Evolutionary conservation across 2,888 invertebrate species (phyloP), one percentile per base, ranked within the genome.

Genomic region (Latrodectus elegans): DNA sequence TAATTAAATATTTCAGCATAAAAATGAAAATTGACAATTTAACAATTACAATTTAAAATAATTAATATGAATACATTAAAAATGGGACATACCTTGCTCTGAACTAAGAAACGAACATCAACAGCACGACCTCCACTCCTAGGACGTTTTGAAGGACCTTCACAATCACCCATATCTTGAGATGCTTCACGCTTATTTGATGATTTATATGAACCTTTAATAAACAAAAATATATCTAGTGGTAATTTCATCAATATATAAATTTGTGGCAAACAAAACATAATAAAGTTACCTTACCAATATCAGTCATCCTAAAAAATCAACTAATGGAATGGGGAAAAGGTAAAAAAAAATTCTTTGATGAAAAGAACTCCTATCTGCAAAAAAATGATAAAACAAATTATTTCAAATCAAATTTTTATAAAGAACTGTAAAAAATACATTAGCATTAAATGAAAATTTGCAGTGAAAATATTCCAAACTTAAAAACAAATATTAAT

Each of bases 101-200:
- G 89, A 55, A 89, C 79, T 51, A 89, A 73, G 76, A 89, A 89
- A 38, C 89, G 84, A 79, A 88, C 88, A 88, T 89, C 89, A 76
- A 89, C 82, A 64, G 89, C 82, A 71, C 85, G 88, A 80, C 89
- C 89, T 82, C 82, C 87, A 75, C 85, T 88, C 79, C 88, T 84
- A 85, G 88, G 84, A 80, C 89, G 84, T 88, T 89, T 89, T 79
- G 81, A 75, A 81, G 84, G 80, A 83, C 79, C 83, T 49, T 89
- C 89, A 76, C 74, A 72, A 81, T 85, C 82, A 70, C 84, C 88
- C 82, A 82, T 89, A 75, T 89, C 88, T 81, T 88, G 74, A 85
- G 85, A 85, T 83, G 87, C 87, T 78, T 88, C 82, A 83, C 87
- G 87, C 78, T 88, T 88, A 71, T 65, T 70, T 49, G 85, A 85